These are phyloP conservation scores for Phoxinus dragarum DNA, from an alignment of 2,797 vertebrate genomes.

Conservation along the genomic window DNA sequence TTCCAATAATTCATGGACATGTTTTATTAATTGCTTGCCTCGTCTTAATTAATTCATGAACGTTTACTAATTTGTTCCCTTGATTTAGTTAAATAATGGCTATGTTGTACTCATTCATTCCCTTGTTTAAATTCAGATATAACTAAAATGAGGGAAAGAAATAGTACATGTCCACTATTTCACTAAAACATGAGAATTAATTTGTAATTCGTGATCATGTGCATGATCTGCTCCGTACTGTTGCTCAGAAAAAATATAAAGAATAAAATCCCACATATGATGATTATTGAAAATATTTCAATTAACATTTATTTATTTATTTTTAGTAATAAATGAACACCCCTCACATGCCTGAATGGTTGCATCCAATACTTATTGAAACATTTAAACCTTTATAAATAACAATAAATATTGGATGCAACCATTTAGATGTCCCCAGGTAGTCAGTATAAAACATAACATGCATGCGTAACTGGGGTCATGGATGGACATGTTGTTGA, in stretches of 20 bases:
- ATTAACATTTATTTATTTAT: background rate
- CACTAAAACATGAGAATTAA: background rate
- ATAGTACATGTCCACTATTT: background rate
- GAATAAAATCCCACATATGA: background rate
- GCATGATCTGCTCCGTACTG: background rate
- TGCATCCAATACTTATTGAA: background rate
- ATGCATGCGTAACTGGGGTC: background rate
- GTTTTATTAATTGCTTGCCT: background rate
- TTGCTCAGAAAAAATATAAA: background rate
- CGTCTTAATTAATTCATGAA: background rate
- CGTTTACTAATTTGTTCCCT: background rate
- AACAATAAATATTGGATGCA: background rate
- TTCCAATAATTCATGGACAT: background rate
- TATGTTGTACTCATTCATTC: background rate
- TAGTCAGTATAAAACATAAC: background rate
- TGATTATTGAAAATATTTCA: background rate
- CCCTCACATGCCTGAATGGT: background rate
- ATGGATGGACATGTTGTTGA: constrained; percentile 22
- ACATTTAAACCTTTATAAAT: background rate
- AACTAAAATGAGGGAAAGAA: background rate
- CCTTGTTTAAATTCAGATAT: too few relatives aligned
- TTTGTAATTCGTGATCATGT: background rate
- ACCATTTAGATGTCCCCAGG: background rate
- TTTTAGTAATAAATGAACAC: background rate
- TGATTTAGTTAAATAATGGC: background rate